Evolutionary conservation across 2,797 vertebrate species (phyloP).

Genomic region (Xenops minutus): DNA sequence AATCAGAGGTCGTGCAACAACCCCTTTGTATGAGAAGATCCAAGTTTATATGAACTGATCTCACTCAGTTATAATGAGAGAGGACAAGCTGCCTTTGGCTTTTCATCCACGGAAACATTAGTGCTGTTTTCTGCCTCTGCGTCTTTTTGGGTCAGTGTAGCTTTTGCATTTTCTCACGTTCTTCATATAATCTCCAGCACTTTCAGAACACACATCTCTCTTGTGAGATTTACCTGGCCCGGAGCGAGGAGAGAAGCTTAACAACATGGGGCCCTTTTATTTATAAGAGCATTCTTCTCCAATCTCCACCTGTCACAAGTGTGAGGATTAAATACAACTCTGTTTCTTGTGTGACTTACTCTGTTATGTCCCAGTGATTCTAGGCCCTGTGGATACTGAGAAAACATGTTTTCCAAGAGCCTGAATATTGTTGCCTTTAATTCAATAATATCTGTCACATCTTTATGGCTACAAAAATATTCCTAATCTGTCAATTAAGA

Average conservation of each 20-base stretch:
- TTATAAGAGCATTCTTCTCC: conserved; percentile 29
- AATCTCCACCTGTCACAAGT: neutral
- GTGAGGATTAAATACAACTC: neutral
- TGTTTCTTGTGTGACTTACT: neutral
- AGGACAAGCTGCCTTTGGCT: neutral
- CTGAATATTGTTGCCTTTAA: neutral
- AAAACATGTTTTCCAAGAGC: neutral
- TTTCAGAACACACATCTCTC: neutral
- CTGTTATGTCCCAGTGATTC: neutral
- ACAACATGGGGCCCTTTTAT: conserved; percentile 22
- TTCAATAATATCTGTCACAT: neutral
- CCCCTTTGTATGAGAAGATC: neutral
- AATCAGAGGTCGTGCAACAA: conserved; percentile 10
- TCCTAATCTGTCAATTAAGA: neutral
- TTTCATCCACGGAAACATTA: neutral
- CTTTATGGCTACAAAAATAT: neutral
- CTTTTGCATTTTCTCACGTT: neutral
- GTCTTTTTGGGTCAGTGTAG: neutral
- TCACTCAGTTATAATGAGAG: neutral
- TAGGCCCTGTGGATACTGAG: neutral
- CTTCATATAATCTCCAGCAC: neutral
- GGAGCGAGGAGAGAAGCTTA: conserved; percentile 35
- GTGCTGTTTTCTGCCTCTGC: neutral
- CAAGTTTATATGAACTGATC: neutral
- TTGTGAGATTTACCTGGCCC: conserved; percentile 39